These are phyloP conservation scores for Eupithecia subumbrata DNA, from an alignment of 2,888 invertebrate species.

Conservation along the genomic window DNA sequence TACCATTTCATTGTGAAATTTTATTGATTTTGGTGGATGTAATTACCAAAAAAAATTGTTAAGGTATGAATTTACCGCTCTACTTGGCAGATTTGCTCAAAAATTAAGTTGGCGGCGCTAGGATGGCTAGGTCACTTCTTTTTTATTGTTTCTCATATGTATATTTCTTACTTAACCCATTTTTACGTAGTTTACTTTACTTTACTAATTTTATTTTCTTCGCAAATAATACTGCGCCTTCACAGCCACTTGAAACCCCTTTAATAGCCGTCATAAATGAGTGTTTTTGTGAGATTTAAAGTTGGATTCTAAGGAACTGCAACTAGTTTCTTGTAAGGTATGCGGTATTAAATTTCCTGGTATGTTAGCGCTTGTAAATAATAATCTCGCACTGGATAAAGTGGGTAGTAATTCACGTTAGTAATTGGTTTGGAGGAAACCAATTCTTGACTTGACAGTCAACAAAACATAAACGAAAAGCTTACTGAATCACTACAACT, in stretches of 20 bases:
- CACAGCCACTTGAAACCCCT: neutral
- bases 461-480: too few species aligned
- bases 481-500: too few species aligned
- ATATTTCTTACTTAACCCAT: neutral
- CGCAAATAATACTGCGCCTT: neutral
- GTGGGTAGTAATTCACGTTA: neutral
- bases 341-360: slow-evolving; percentile 30
- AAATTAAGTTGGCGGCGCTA: neutral
- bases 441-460: too few species aligned
- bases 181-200: neutral
- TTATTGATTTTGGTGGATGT: neutral
- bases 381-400: slow-evolving; percentile 21
- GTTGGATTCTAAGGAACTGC: slow-evolving; percentile 28
- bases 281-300: slow-evolving; percentile 24
- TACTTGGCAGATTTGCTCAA: neutral
- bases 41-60: neutral
- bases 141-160: neutral
- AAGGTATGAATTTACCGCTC: neutral
- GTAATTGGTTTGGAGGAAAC: neutral
- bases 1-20: neutral
- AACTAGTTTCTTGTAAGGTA: slow-evolving; percentile 21
- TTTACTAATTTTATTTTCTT: neutral
- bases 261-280: slow-evolving; percentile 13
- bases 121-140: too few species aligned
- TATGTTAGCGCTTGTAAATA: slow-evolving; percentile 33